Base-by-base conservation (phyloP, 2,888 invertebrate species). In the Cataglyphis livida region DNA sequence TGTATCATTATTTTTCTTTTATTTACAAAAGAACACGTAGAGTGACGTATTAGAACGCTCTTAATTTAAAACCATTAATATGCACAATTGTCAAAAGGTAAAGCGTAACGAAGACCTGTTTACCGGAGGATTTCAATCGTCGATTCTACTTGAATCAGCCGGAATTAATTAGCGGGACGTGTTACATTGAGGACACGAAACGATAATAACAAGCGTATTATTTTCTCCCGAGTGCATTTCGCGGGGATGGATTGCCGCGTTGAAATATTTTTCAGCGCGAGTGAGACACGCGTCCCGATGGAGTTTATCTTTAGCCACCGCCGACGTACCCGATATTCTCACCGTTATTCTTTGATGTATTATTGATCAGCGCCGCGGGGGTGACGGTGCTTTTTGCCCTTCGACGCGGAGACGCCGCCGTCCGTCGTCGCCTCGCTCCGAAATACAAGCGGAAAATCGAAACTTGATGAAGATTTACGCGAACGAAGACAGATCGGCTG, bases 401-500 rank as follows among this genome's bases (percentile, higher is more conserved):
- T 62, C 59, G 78, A 38, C 54, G 68, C 48, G 71, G 71, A 83
- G 78, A 48, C 82, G 82, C 78, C 82, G 51, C 18, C 64, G 18
- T 41, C 71, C 32, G 57, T 25, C 59, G 65, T 65, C 87, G 70
- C 21, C 10, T 25, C 57, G 35, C 10, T n/a, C 48, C 76, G 35
- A 54, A 57, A 44, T 44, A 79, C 87, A 32, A 32, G 89, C 71
- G 65, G 89, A 88, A 86, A 88, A 90, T 90, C 90, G 85, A 90
- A 90, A 89, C 79, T 87, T 90, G 88, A 90, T 90, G 82, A 85
- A 89, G 90, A 90, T 90, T 90, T 90, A 89, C 89, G 89, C 86
- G 87, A 88, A 88, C 87, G 91, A 90, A 91, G 91, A 92, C 89
- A 87, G 87, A 91, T 91, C 89, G 90, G 83, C 83, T 89, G 83